Conservation (phyloP, 2,888 invertebrate species). For the Aspidapion aeneum region DNA sequence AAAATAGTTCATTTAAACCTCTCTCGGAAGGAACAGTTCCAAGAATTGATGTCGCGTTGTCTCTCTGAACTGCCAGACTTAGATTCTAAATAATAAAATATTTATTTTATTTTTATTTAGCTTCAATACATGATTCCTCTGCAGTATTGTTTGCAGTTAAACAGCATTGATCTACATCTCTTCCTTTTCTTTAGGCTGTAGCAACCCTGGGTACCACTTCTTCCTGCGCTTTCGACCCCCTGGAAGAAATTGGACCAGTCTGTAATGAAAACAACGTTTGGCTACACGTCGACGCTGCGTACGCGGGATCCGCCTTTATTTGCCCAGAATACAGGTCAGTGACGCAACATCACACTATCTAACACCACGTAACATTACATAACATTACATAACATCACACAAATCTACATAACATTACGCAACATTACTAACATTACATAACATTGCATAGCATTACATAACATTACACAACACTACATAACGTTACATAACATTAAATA, state of each 20-base stretch:
- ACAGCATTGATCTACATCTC: too few relatives aligned
- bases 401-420: background rate
- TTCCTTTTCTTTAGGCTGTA: constrained; percentile 57
- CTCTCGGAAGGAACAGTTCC: too few relatives aligned
- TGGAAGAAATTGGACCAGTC: constrained; percentile 90
- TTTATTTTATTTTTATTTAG: too few relatives aligned
- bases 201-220: constrained; percentile 93
- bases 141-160: too few relatives aligned
- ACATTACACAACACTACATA: too few relatives aligned
- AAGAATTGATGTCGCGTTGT: too few relatives aligned
- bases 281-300: constrained; percentile 97
- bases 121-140: too few relatives aligned
- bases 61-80: too few relatives aligned
- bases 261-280: constrained; percentile 71
- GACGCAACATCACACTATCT: background rate
- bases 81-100: too few relatives aligned
- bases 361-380: background rate
- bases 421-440: background rate
- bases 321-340: constrained; percentile 90
- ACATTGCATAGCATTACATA: too few relatives aligned
- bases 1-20: too few relatives aligned
- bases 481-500: too few relatives aligned
- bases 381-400: background rate
- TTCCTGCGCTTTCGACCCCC: constrained; percentile 90
- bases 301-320: constrained; percentile 94